Conservation (phyloP, 2,888 invertebrate genomes). For the Brachycybe producta region DNA sequence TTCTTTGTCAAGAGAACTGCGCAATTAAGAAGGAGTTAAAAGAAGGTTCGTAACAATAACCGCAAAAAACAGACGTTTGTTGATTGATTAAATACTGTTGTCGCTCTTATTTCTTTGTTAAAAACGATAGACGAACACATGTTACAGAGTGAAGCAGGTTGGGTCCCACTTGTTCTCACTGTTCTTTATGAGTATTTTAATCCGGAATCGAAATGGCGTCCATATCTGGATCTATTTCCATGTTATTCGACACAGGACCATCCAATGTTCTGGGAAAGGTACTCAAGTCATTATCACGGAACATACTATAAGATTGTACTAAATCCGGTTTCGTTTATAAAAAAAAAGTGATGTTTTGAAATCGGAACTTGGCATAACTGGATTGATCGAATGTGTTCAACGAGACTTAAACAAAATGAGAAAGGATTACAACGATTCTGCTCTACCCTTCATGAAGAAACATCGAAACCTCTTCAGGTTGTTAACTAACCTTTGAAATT, state of each 20-base stretch:
- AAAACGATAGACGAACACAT: conserved; percentile 3
- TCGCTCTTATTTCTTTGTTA: not conserved
- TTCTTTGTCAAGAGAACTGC: conserved; percentile 10
- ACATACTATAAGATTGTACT: too few species aligned
- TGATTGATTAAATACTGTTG: not conserved
- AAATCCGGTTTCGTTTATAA: too few species aligned
- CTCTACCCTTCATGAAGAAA: conserved; percentile 13
- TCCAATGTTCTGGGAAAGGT: conserved; percentile 18
- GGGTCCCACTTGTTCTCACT: conserved; percentile 15
- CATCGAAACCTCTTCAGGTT: conserved; percentile 3
- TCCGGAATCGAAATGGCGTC: conserved; percentile 11
- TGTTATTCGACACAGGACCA: conserved; percentile 11
- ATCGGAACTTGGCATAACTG: conserved; percentile 9
- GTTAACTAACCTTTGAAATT: not conserved
- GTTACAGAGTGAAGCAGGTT: conserved; percentile 14
- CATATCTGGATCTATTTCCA: conserved; percentile 13
- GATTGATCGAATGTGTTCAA: not conserved
- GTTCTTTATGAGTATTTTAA: conserved; percentile 13
- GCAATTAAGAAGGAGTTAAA: not conserved
- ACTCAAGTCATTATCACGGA: not conserved
- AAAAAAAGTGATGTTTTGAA: too few species aligned
- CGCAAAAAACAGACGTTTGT: not conserved
- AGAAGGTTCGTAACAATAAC: conserved; percentile 2
- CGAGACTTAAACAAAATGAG: conserved; percentile 13
- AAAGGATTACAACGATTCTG: conserved; percentile 8